These are phyloP conservation scores for Morus bassanus DNA, from an alignment of 2,797 vertebrate genomes.

Conservation along the genomic window DNA sequence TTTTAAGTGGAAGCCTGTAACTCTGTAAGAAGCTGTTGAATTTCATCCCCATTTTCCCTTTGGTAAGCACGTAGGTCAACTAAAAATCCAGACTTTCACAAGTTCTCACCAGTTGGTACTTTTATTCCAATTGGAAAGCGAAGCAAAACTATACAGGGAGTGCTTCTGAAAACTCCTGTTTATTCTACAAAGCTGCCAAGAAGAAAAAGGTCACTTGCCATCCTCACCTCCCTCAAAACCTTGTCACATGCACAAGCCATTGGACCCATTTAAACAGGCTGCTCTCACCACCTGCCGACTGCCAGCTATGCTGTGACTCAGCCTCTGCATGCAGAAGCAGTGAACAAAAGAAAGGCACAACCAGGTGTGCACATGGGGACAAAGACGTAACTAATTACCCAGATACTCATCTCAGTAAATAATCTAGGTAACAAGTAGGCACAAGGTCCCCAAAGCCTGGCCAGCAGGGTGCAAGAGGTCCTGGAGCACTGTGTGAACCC, in stretches of 20 bases:
- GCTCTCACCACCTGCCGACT: not conserved
- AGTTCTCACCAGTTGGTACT: not conserved
- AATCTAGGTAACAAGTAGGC: not conserved
- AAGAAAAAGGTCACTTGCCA: not conserved
- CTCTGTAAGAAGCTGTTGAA: not conserved
- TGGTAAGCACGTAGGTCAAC: not conserved
- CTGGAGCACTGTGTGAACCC: not conserved
- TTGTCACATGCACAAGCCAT: not conserved
- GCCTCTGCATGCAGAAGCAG: not conserved
- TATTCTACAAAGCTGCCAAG: not conserved
- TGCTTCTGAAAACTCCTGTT: not conserved
- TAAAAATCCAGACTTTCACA: not conserved
- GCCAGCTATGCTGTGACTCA: not conserved
- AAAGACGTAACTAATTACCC: not conserved
- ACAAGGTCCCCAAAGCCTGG: not conserved
- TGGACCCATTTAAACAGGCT: not conserved
- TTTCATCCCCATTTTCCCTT: not conserved
- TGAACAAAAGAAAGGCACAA: not conserved
- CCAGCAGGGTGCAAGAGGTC: not conserved
- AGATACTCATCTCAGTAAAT: not conserved
- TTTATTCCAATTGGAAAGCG: not conserved
- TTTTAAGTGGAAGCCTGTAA: not conserved
- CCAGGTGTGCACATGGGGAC: not conserved
- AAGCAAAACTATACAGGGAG: not conserved
- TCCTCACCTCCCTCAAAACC: not conserved